Evolutionary conservation across 2,888 invertebrate genomes (phyloP).

Genomic region (Diloba caeruleocephala): DNA sequence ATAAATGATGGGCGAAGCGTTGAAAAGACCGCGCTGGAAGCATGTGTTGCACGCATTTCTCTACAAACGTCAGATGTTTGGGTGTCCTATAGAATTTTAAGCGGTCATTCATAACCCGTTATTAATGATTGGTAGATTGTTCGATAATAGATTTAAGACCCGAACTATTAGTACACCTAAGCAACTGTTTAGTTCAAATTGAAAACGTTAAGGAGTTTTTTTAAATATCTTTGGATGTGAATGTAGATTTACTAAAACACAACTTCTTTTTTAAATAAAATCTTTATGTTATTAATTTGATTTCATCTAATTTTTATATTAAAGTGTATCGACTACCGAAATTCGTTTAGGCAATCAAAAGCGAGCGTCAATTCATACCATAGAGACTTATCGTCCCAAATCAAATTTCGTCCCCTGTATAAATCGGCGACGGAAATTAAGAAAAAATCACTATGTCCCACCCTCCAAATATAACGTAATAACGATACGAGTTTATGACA

Average conservation of each 20-base stretch:
- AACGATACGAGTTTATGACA: conserved; percentile 73
- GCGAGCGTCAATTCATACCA: conserved; percentile 21
- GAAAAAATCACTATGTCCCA: conserved; percentile 56
- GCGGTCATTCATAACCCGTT: conserved; percentile 82
- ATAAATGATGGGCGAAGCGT: conserved; percentile 80
- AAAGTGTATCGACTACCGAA: not conserved
- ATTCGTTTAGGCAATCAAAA: conserved; percentile 14
- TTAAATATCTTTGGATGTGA: not conserved
- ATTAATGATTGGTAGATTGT: conserved; percentile 76
- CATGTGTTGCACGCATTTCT: conserved; percentile 77
- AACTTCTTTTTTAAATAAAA: no score
- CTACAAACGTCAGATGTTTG: conserved; percentile 75
- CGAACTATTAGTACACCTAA: conserved; percentile 47
- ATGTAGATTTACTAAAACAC: no score
- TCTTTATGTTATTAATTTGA: not conserved
- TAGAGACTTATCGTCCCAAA: conserved; percentile 38
- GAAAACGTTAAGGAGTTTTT: conserved; percentile 20
- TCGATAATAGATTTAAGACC: conserved; percentile 72
- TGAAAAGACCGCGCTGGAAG: conserved; percentile 76
- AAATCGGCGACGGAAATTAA: conserved; percentile 64
- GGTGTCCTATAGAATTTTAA: conserved; percentile 80
- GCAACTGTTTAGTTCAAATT: conserved; percentile 45
- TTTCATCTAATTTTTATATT: not conserved
- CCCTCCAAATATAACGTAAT: conserved; percentile 47
- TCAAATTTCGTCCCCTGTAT: conserved; percentile 48